A percentile compares a stretch with the other conserved stretches of the same genome.
These are phyloP conservation scores for Acronicta alni DNA, from an alignment of 2,888 invertebrate species.

Conservation along the genomic window DNA sequence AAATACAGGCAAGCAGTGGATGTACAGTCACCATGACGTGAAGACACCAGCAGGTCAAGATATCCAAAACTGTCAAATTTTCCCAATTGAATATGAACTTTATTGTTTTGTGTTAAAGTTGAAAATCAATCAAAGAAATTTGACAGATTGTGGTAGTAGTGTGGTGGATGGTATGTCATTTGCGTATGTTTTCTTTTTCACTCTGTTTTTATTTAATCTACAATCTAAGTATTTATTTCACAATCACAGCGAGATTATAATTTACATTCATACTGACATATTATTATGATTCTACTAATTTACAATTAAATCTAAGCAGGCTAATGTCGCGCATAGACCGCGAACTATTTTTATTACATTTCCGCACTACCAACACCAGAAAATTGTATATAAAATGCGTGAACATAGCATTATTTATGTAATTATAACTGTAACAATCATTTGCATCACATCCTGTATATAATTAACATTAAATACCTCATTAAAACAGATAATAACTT, in stretches of 20 bases:
- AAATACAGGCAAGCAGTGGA: too few relatives aligned
- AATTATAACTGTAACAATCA: conserved; percentile 77
- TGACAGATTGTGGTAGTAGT: too few relatives aligned
- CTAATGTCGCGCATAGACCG: conserved; percentile 31
- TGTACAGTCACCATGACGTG: too few relatives aligned
- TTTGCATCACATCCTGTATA: conserved; percentile 79
- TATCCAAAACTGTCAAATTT: too few relatives aligned
- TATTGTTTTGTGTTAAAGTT: too few relatives aligned
- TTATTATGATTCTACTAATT: conserved; percentile 14
- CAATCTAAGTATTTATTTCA: too few relatives aligned
- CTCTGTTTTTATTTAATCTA: too few relatives aligned
- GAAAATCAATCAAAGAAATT: too few relatives aligned
- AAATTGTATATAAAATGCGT: conserved; percentile 76
- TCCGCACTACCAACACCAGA: conserved; percentile 80
- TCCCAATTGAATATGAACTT: too few relatives aligned
- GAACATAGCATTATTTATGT: conserved; percentile 74
- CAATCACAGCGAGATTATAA: neutral
- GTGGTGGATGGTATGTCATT: too few relatives aligned
- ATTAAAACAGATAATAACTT: conserved; percentile 81
- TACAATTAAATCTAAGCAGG: conserved; percentile 38
- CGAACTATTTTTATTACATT: conserved; percentile 62
- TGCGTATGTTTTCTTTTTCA: too few relatives aligned
- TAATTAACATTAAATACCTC: conserved; percentile 86
- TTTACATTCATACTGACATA: neutral
- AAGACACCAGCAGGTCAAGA: too few relatives aligned